Evolutionary conservation across 1,140 invertebrate species (phyloP).

Genomic region (Homalodisca vitripennis): DNA sequence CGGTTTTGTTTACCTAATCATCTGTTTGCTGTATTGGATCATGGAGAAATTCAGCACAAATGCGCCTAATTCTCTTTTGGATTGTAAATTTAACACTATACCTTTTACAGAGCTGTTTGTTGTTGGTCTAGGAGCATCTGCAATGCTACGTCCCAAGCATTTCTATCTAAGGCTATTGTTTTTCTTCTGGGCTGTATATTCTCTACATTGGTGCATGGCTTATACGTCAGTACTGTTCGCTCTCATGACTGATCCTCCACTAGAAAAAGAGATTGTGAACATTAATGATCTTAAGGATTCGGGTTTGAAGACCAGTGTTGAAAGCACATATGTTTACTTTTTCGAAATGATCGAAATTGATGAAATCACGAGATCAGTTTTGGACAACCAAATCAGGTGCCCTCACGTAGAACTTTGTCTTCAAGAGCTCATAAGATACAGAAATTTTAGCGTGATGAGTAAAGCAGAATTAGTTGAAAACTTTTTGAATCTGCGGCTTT

Average conservation of each 20-base stretch:
- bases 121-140: background rate
- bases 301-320: background rate
- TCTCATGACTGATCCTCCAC: background rate
- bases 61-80: background rate
- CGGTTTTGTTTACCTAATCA: background rate
- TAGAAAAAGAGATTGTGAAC: background rate
- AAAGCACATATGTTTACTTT: background rate
- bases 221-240: background rate
- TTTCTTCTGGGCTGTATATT: background rate
- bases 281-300: background rate
- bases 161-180: background rate
- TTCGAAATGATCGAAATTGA: background rate
- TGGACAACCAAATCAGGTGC: background rate
- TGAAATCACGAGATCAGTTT: background rate
- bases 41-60: background rate
- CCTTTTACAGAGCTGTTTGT: background rate
- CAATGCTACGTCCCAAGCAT: background rate
- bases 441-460: conserved; percentile 7
- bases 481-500: background rate
- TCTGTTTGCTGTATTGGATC: background rate
- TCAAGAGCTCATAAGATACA: background rate
- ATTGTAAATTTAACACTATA: background rate
- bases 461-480: background rate
- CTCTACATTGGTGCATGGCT: background rate
- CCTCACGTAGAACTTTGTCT: background rate